Evolutionary conservation across 2,888 invertebrate genomes (phyloP).

Genomic region (Oligia strigilis): DNA sequence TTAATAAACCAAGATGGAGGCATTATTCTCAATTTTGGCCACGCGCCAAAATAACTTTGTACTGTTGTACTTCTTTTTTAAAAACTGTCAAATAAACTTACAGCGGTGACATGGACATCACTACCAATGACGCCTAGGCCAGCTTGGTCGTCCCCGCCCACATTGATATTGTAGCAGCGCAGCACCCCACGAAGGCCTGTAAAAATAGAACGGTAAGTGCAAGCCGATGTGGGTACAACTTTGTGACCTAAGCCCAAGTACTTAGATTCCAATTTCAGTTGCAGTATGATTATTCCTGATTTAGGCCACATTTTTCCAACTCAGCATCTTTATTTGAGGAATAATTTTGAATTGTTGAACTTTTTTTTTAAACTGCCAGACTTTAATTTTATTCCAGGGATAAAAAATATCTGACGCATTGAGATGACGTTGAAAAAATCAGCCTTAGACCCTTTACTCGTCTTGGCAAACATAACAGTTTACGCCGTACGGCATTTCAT

Average conservation of each 20-base stretch:
- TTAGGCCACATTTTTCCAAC: neutral
- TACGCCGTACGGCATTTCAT: no score
- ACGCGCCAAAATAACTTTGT: neutral
- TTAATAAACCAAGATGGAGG: no score
- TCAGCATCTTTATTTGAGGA: neutral
- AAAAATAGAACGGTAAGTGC: constrained; percentile 8
- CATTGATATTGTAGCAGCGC: constrained; percentile 62
- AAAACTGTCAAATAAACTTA: constrained; percentile 46
- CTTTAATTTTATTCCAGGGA: neutral
- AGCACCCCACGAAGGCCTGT: constrained; percentile 73
- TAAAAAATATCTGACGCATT: neutral
- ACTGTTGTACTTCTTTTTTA: neutral
- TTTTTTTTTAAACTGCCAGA: neutral
- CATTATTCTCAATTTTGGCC: neutral
- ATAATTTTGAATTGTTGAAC: neutral
- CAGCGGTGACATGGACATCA: constrained; percentile 49
- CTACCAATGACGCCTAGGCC: constrained; percentile 40
- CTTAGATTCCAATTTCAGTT: neutral
- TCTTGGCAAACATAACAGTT: neutral
- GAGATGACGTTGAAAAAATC: neutral
- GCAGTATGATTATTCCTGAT: neutral
- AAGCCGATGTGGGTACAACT: neutral
- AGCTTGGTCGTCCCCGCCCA: constrained; percentile 29
- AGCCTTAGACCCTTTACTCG: no score
- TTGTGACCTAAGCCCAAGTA: neutral